Base-by-base conservation (phyloP, 1,140 invertebrate genomes). In the Pomacea maculata region DNA sequence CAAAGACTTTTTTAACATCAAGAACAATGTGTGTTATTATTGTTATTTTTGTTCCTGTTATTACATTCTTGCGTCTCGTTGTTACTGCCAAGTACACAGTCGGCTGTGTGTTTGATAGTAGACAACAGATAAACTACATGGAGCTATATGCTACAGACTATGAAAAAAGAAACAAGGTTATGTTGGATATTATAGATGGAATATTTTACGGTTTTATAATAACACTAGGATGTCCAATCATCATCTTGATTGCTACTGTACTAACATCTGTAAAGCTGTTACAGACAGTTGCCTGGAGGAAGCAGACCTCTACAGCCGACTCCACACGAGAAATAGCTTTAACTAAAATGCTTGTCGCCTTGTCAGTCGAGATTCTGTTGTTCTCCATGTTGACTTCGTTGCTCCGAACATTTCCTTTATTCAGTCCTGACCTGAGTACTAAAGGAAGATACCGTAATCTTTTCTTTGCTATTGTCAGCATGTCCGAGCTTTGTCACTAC, bases 141-240 rank as follows among this genome's bases (percentile, higher is more conserved):
- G 57, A 11, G 0, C 9, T 61, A 1, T 61, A 61, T 8, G 57
- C 57, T 61, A 61, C 57, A 61, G 57, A 61, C 57, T 61, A 61
- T 17, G 57, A 61, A 9, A 11, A 61, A 8, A 61, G 21, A 57
- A 75, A 75, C 29, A 75, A 75, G 25, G 1, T 57, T 21, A 75
- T 75, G 54, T 2, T 75, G 9, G 54, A 75, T n/a, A n/a, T 57
- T 54, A 14, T 75, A 0, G 73, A 75, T n/a, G 73, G 73, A 21
- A 57, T 75, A 21, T 75, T 75, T 52, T 75, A 75, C 73, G 73
- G 73, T 2, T 75, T 75, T 75, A 25, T 29, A 14, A 21, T 75
- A 8, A 19, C 52, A 75, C 0, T 75, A n/a, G 73, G 10, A n/a
- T 75, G 73, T 15, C 55, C 73, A 55, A 9, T 75, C 12, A 55